A percentile compares a stretch with the other conserved stretches of the same genome.
These are phyloP conservation scores for Zaprionus camerounensis DNA, from an alignment of 1,140 invertebrate species.

Conservation along the genomic window DNA sequence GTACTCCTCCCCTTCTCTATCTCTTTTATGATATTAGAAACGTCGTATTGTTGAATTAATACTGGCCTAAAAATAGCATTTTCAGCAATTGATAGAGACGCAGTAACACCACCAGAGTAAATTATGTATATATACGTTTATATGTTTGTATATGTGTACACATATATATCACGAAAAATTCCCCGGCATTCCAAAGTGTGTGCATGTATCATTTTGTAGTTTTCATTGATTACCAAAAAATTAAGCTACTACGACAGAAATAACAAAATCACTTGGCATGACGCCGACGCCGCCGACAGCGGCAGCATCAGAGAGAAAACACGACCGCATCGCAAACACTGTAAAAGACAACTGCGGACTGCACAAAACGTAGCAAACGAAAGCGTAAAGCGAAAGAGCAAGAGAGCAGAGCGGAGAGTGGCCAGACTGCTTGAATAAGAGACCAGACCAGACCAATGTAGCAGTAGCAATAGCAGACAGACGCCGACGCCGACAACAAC, in stretches of 20 bases:
- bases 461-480: background rate
- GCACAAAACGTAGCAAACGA: constrained; percentile 43
- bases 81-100: constrained; percentile 16
- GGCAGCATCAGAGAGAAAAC: constrained; percentile 49
- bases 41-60: constrained; percentile 19
- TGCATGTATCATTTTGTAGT: constrained; percentile 8
- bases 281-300: constrained; percentile 43
- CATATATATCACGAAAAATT: constrained; percentile 17
- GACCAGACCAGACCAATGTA: constrained; percentile 22
- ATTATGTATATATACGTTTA: background rate
- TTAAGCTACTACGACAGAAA: constrained; percentile 35
- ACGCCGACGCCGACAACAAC: constrained; percentile 27
- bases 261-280: constrained; percentile 57
- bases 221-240: constrained; percentile 47
- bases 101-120: constrained; percentile 1
- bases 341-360: constrained; percentile 50
- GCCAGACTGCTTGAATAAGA: constrained; percentile 51
- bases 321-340: constrained; percentile 68
- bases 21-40: background rate
- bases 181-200: constrained; percentile 12
- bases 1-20: background rate
- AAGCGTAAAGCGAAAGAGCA: constrained; percentile 36
- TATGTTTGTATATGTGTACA: background rate
- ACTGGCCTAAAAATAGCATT: constrained; percentile 11
- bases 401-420: constrained; percentile 49